Percentiles rank a stretch among this genome's conserved stretches.
These are phyloP conservation scores for Anisognathus igniventris DNA, from an alignment of 2,797 vertebrate species.

Conservation along the genomic window DNA sequence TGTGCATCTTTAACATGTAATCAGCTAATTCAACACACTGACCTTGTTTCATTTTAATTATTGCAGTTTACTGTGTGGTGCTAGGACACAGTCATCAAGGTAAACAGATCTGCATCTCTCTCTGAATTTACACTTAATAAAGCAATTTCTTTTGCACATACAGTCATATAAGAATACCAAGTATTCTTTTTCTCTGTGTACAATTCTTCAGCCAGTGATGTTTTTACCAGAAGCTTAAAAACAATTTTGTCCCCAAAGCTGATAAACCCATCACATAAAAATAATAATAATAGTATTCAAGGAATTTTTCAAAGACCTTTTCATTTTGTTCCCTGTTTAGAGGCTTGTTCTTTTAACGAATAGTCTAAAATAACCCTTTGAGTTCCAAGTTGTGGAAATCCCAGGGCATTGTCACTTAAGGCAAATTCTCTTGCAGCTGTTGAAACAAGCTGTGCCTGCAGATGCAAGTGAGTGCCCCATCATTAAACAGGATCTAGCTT, in stretches of 20 bases:
- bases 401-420: conserved; percentile 9
- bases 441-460: background rate
- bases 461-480: background rate
- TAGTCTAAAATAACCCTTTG: conserved; percentile 34
- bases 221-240: background rate
- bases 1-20: conserved; percentile 46
- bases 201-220: background rate
- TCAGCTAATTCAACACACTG: conserved; percentile 9
- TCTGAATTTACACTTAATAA: background rate
- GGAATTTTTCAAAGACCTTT: background rate
- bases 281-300: background rate
- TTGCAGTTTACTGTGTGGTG: conserved; percentile 8
- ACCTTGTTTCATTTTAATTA: background rate
- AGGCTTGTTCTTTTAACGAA: background rate
- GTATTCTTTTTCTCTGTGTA: background rate
- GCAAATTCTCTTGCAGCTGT: background rate
- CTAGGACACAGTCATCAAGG: background rate
- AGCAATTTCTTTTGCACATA: background rate
- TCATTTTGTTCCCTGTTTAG: background rate
- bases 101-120: conserved; percentile 1
- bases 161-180: background rate
- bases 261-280: background rate
- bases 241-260: background rate
- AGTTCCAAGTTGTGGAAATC: conserved; percentile 34
- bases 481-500: background rate